Conservation (phyloP, 2,797 vertebrate genomes). For the Echiichthys vipera region DNA sequence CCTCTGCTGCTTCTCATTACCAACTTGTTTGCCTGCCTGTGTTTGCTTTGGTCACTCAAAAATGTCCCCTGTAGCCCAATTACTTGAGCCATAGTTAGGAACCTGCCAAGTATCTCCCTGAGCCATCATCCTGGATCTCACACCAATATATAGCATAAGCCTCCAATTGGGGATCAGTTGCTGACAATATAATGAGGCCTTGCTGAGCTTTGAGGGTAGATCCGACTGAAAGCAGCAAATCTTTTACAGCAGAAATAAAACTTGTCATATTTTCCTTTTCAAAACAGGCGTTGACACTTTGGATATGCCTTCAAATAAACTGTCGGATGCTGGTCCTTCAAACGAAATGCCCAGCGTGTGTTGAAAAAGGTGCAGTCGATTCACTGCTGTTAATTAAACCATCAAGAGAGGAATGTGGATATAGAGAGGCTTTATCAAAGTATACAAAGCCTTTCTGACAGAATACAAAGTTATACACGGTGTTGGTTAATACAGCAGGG, state of each 20-base stretch:
- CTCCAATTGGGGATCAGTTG: slow-evolving; percentile 36
- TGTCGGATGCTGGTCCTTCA: neutral
- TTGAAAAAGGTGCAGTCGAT: slow-evolving; percentile 14
- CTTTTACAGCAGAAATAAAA: slow-evolving; percentile 27
- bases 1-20: slow-evolving; percentile 70
- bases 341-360: neutral
- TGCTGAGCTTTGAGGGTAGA: slow-evolving; percentile 38
- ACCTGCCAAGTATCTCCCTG: slow-evolving; percentile 68
- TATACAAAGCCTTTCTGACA: slow-evolving; percentile 34
- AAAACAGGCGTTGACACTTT: neutral
- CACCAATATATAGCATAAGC: slow-evolving; percentile 48
- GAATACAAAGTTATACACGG: neutral
- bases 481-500: neutral
- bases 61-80: slow-evolving; percentile 75
- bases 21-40: slow-evolving; percentile 47
- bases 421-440: slow-evolving; percentile 19
- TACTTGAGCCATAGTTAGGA: slow-evolving; percentile 70
- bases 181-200: slow-evolving; percentile 58
- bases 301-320: slow-evolving; percentile 15
- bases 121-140: slow-evolving; percentile 54
- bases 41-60: slow-evolving; percentile 61
- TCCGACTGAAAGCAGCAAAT: slow-evolving; percentile 36
- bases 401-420: slow-evolving; percentile 18
- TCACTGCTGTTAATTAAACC: slow-evolving; percentile 39
- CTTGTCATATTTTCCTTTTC: slow-evolving; percentile 10